These are phyloP conservation scores for Spheniscus mendiculus DNA, from an alignment of 2,113 vertebrate genomes.

Conservation along the genomic window DNA sequence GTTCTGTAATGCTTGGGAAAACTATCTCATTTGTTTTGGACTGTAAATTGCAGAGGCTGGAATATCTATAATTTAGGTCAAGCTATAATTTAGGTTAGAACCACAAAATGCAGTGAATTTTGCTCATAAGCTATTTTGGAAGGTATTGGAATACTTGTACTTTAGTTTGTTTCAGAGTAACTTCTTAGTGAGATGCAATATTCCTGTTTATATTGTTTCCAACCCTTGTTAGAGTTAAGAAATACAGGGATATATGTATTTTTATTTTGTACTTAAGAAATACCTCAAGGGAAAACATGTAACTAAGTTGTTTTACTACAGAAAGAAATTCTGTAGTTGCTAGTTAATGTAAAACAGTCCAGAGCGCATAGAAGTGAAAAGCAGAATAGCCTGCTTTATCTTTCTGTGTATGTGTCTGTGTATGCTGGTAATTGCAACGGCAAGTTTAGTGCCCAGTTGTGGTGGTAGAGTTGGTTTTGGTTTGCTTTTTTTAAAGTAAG, in stretches of 20 bases:
- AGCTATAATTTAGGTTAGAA: conserved; percentile 45
- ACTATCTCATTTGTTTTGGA: not conserved
- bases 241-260: not conserved
- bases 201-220: not conserved
- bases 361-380: not conserved
- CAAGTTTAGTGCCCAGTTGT: not conserved
- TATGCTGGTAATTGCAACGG: not conserved
- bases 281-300: not conserved
- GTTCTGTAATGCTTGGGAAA: not conserved
- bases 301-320: not conserved
- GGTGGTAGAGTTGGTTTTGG: not conserved
- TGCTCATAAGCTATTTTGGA: not conserved
- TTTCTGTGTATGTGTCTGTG: not conserved
- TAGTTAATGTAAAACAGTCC: not conserved
- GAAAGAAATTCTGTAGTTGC: not conserved
- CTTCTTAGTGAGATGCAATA: not conserved
- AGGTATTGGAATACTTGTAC: not conserved
- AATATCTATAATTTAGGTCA: not conserved
- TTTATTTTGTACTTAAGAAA: not conserved
- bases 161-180: not conserved
- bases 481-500: not conserved
- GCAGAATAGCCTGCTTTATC: not conserved
- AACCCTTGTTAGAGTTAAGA: not conserved
- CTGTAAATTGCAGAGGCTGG: not conserved
- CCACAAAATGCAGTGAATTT: not conserved